Evolutionary conservation across 2,888 invertebrate species (phyloP).

Genomic region (Eudemis profundana): DNA sequence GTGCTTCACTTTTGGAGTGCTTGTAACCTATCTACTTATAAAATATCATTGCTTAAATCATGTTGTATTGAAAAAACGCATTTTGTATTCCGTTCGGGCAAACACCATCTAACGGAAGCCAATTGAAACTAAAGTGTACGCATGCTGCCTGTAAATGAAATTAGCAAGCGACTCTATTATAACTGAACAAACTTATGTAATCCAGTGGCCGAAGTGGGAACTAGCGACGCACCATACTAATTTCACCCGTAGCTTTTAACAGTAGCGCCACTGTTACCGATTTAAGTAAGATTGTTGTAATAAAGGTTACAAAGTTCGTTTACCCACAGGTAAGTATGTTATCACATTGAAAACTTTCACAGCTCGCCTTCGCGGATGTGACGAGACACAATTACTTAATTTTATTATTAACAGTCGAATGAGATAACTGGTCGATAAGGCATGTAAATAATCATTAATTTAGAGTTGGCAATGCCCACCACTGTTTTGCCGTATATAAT

Average conservation of each 20-base stretch:
- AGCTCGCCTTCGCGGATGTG: constrained; percentile 8
- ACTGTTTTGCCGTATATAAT: not conserved
- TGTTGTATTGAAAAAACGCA: too few species aligned
- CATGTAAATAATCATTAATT: constrained; percentile 20
- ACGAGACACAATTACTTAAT: not conserved
- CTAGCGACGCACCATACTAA: constrained; percentile 4
- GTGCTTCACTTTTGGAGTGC: too few species aligned
- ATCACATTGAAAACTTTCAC: constrained; percentile 23
- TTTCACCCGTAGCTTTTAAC: not conserved
- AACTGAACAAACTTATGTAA: constrained; percentile 5
- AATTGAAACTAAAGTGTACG: not conserved
- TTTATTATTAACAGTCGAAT: constrained; percentile 1
- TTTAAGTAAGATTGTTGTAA: constrained; percentile 14
- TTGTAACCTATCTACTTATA: too few species aligned
- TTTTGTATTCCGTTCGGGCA: constrained; percentile 7
- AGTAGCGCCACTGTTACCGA: constrained; percentile 4
- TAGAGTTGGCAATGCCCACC: not conserved
- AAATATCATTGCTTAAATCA: too few species aligned
- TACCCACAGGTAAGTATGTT: constrained; percentile 23
- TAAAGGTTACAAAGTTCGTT: constrained; percentile 30
- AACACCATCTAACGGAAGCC: constrained; percentile 23
- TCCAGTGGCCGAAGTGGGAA: not conserved
- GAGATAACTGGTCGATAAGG: constrained; percentile 6
- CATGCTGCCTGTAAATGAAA: not conserved
- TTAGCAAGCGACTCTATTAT: not conserved